A percentile compares a stretch with the other conserved stretches of the same genome.
Conservation (phyloP, 2,888 invertebrate species). For the Nasonia oneida region DNA sequence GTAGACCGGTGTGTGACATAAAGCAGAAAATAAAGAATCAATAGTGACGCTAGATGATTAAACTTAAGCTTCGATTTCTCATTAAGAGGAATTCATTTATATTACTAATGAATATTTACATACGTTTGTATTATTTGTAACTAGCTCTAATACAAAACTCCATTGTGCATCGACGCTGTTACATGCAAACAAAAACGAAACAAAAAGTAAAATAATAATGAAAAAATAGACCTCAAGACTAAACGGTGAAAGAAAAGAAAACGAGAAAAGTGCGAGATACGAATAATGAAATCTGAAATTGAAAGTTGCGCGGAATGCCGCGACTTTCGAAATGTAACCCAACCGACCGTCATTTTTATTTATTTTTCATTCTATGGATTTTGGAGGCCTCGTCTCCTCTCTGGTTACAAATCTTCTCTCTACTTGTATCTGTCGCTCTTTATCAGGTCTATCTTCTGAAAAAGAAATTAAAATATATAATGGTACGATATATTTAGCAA, state of each 20-base stretch:
- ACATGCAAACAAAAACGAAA: slow-evolving; percentile 65
- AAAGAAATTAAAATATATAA: slow-evolving; percentile 56
- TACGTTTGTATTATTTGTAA: slow-evolving; percentile 78
- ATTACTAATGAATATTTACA: slow-evolving; percentile 76
- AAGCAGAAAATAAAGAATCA: slow-evolving; percentile 63
- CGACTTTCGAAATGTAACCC: slow-evolving; percentile 42
- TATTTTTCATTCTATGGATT: slow-evolving; percentile 66
- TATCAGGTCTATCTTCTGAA: slow-evolving; percentile 73
- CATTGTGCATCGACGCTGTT: slow-evolving; percentile 72
- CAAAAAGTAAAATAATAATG: slow-evolving; percentile 57
- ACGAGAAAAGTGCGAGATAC: slow-evolving; percentile 7
- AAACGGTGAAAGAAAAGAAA: slow-evolving; percentile 38
- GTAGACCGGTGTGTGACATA: slow-evolving; percentile 74
- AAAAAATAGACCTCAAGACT: slow-evolving; percentile 55
- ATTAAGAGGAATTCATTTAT: slow-evolving; percentile 72
- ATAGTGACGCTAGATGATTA: slow-evolving; percentile 77
- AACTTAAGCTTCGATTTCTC: slow-evolving; percentile 76
- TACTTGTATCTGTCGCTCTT: slow-evolving; percentile 70
- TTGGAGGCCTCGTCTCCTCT: slow-evolving; percentile 66
- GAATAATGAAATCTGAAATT: not conserved
- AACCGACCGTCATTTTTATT: slow-evolving; percentile 65
- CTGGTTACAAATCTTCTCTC: slow-evolving; percentile 58
- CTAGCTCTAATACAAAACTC: slow-evolving; percentile 78
- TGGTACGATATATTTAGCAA: slow-evolving; percentile 41
- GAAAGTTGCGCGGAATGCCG: slow-evolving; percentile 1